Base-by-base conservation (phyloP, 37 sponge, comb jelly and placozoan genomes). In the Haliclona indistincta region DNA sequence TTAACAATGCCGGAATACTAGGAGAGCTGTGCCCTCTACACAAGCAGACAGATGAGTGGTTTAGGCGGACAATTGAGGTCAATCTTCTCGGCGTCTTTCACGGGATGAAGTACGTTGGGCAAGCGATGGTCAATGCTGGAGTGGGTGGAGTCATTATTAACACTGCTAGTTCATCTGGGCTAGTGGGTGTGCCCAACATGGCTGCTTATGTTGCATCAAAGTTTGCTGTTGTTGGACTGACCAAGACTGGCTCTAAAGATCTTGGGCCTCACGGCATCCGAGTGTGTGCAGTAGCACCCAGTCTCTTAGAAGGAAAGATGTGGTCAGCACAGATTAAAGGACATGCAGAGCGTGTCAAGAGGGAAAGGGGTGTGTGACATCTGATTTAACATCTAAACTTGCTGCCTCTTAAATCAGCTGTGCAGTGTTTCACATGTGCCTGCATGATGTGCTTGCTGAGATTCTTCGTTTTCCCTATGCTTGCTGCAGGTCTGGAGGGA, bases 1-100 rank as follows among this genome's bases (percentile, higher is more conserved):
- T 93, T 56, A 93, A 93, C 78, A 93, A 93, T 68, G 94, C 94
- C 30, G 94, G 94, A 7, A 67, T 93, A 3, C 94, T 88, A 49
- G 94, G 94, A 29, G 68, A 74, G 37, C 51, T 93, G 28, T 20
- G 8, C 0, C 89, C 89, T 2, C 0, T 88, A 2, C 75, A 93
- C 55, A 54, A 80, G 37, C 85, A 88, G 29, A 36, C 51, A 22
- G 82, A 77, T 19, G 66, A 44, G 11, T 36, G 6, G 1, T 88
- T 88, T 71, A 19, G 58, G 39, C 38, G 37, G 26, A 74, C 88
- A 32, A 56, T 85, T 3, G 56, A 85, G 3, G 77, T 93, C 15
- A 93, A 93, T 49, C 43, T 85, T 25, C 60, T 63, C 23, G 94
- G 94, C 15, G 89, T 81, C 35, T 93, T 88, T 35, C 64, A 88